phyloP scores from a whole-genome alignment of 2,797 vertebrate species.

The Chelonia mydas region DNA sequence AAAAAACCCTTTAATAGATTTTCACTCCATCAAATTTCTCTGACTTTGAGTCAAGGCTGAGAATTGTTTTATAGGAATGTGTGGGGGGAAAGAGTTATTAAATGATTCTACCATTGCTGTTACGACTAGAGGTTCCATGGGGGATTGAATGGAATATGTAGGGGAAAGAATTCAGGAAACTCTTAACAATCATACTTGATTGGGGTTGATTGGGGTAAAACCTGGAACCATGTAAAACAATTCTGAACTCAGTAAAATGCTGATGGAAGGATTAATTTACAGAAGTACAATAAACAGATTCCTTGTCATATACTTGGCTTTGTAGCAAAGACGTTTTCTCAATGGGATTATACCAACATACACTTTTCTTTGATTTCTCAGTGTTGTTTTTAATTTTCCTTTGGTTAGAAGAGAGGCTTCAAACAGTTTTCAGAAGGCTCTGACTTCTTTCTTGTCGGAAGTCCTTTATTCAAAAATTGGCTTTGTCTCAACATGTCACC shows the following conservation, averaged over 20 bases:
- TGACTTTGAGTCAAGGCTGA: conserved; percentile 45
- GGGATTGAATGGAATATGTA: conserved; percentile 51
- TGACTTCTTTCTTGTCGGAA: conserved; percentile 64
- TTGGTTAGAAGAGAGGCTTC: conserved; percentile 62
- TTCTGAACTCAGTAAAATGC: conserved; percentile 74
- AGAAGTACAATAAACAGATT: conserved; percentile 75
- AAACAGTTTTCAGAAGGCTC: conserved; percentile 48
- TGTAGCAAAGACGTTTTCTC: conserved; percentile 73
- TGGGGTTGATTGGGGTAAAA: conserved; percentile 78
- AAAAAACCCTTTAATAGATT: conserved; percentile 45
- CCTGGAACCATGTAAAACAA: conserved; percentile 49
- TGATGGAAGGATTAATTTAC: conserved; percentile 63
- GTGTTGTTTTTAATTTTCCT: conserved; percentile 71
- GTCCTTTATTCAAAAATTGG: conserved; percentile 67
- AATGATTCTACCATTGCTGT: conserved; percentile 29
- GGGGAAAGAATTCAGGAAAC: conserved; percentile 70
- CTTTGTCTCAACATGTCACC: conserved; percentile 74
- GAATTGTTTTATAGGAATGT: conserved; percentile 34
- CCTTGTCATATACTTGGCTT: conserved; percentile 68
- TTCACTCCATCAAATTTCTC: conserved; percentile 62
- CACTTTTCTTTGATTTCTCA: conserved; percentile 74
- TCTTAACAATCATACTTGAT: conserved; percentile 46
- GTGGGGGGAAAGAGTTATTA: conserved; percentile 35
- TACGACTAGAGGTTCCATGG: conserved; percentile 10
- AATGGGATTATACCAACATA: conserved; percentile 70